Percentiles rank a stretch among this genome's conserved stretches.
Evolutionary conservation across 2,113 vertebrate species (phyloP).

Genomic region (Nettapus auritus): DNA sequence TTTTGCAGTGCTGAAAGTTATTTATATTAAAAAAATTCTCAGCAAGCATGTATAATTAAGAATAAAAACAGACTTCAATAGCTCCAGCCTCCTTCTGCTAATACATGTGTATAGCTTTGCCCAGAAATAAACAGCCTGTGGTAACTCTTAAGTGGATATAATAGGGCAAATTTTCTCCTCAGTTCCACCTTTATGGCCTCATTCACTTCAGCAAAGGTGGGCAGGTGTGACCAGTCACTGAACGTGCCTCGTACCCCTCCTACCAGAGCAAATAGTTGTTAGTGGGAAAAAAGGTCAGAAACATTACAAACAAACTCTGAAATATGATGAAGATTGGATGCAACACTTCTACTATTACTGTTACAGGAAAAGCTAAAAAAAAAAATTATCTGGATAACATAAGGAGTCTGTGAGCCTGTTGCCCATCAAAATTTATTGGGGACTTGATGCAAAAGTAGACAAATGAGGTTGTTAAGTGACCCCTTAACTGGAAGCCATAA

Average conservation of each 20-base stretch:
- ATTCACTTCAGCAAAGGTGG: background rate
- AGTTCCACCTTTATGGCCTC: background rate
- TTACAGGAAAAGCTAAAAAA: constrained; percentile 42
- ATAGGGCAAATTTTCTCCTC: background rate
- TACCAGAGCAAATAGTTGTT: background rate
- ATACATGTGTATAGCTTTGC: constrained; percentile 9
- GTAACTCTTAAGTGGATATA: constrained; percentile 14
- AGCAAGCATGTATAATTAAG: constrained; percentile 56
- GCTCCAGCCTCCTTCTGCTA: constrained; percentile 17
- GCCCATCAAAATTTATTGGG: constrained; percentile 71
- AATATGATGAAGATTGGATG: constrained; percentile 51
- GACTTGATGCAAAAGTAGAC: constrained; percentile 76
- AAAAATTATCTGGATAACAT: constrained; percentile 41
- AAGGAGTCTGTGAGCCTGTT: constrained; percentile 68
- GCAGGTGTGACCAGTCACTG: background rate
- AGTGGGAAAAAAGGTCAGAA: constrained; percentile 16
- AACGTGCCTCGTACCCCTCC: background rate
- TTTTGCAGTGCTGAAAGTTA: constrained; percentile 69
- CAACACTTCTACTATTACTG: constrained; percentile 49
- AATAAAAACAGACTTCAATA: constrained; percentile 51
- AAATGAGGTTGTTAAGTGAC: constrained; percentile 73
- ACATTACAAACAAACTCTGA: constrained; percentile 33
- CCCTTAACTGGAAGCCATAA: constrained; percentile 71
- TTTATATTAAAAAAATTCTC: constrained; percentile 57
- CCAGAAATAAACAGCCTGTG: constrained; percentile 23